These are phyloP conservation scores for Seriola quinqueradiata DNA, from an alignment of 2,113 vertebrate genomes.

Conservation along the genomic window DNA sequence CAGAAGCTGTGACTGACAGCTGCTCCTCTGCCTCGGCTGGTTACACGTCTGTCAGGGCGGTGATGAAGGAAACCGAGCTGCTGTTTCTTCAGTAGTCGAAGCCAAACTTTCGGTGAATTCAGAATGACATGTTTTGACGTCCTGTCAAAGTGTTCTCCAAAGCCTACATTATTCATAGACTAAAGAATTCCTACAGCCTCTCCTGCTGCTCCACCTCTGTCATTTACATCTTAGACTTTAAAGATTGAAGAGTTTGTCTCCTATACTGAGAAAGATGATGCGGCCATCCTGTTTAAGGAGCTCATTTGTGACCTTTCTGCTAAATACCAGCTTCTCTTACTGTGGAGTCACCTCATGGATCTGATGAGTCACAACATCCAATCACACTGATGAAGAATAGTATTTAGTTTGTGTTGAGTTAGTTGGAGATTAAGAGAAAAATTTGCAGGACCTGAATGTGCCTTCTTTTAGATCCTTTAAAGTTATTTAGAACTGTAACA, in stretches of 20 bases:
- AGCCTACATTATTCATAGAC: conserved; percentile 46
- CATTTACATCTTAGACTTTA: not conserved
- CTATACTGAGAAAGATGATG: not conserved
- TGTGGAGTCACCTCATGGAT: no score
- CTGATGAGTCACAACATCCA: no score
- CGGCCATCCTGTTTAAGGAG: not conserved
- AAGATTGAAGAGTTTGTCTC: not conserved
- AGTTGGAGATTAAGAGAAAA: no score
- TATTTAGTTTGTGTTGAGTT: no score
- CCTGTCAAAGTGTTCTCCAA: conserved; percentile 13
- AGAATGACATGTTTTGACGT: conserved; percentile 52
- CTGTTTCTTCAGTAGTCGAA: conserved; percentile 11
- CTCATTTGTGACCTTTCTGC: not conserved
- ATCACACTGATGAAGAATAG: no score
- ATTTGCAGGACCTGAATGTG: no score
- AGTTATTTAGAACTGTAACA: no score
- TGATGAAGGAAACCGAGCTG: conserved; percentile 6
- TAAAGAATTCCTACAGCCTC: not conserved
- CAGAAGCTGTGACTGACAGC: conserved; percentile 29
- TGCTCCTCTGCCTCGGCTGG: conserved; percentile 1
- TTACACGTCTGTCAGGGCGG: conserved; percentile 1
- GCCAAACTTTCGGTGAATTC: conserved; percentile 20
- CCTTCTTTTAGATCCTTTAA: no score
- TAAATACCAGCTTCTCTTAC: no score
- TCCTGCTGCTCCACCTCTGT: conserved; percentile 8